These are phyloP conservation scores for Parazoanthus atlanticus DNA, from an alignment of 92 coral and sea anemone genomes.

Conservation along the genomic window DNA sequence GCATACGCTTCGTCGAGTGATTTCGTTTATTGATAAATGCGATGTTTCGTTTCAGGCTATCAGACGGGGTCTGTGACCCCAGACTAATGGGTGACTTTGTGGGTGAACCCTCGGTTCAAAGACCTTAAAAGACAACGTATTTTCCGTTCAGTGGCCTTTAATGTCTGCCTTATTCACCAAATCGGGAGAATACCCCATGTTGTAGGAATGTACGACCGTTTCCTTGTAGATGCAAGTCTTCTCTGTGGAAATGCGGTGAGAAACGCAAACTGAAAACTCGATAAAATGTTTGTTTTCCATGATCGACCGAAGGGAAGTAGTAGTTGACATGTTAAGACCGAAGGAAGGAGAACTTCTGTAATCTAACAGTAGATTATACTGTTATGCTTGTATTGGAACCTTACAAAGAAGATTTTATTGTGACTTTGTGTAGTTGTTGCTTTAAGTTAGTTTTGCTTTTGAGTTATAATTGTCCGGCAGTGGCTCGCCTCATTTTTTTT, in stretches of 20 bases:
- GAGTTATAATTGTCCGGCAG: not conserved
- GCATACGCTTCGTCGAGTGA: slow-evolving; percentile 10
- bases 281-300: not conserved
- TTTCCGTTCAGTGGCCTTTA: not conserved
- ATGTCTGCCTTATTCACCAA: not conserved
- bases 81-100: slow-evolving; percentile 36
- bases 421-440: not conserved
- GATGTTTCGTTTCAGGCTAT: slow-evolving; percentile 27
- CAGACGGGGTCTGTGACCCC: slow-evolving; percentile 46
- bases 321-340: not conserved
- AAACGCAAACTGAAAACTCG: not conserved
- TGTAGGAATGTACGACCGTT: too few species aligned
- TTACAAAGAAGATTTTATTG: not conserved
- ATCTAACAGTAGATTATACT: not conserved
- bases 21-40: slow-evolving; percentile 4
- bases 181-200: not conserved
- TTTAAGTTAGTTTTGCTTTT: not conserved
- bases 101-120: slow-evolving; percentile 30
- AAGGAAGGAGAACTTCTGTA: not conserved
- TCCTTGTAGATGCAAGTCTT: not conserved
- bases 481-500: not conserved
- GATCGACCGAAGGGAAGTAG: not conserved
- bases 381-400: not conserved
- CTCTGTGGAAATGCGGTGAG: not conserved
- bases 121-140: not conserved